phyloP scores from a whole-genome alignment of 2,113 vertebrate genomes.

The Delphinapterus leucas region DNA sequence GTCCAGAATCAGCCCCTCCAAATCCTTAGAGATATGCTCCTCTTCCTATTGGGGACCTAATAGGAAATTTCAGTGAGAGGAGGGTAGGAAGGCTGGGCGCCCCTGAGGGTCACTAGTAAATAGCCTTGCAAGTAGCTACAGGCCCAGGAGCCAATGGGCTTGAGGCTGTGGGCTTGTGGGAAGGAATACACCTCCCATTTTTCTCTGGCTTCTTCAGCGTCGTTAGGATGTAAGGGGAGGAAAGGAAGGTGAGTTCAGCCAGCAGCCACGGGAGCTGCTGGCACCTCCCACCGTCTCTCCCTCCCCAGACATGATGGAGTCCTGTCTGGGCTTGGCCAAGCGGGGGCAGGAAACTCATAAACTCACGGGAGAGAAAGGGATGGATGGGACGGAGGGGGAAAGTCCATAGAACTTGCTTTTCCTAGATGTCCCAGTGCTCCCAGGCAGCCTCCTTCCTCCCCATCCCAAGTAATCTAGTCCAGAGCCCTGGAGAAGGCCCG shows the following conservation, averaged over 20 bases:
- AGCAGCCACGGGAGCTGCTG: background rate
- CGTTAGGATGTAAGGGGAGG: background rate
- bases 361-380: background rate
- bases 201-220: background rate
- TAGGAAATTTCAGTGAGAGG: background rate
- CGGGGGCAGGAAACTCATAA: background rate
- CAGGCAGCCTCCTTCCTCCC: background rate
- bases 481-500: background rate
- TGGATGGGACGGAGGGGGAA: background rate
- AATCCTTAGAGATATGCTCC: background rate
- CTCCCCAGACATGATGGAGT: background rate
- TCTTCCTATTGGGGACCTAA: background rate
- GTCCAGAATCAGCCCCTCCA: background rate
- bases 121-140: background rate
- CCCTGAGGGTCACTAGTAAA: background rate
- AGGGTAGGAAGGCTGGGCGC: background rate
- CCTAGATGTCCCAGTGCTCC: background rate
- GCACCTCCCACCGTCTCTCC: background rate
- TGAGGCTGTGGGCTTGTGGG: background rate
- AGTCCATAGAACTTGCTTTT: background rate
- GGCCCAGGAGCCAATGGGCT: background rate
- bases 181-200: constrained; percentile 9
- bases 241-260: background rate
- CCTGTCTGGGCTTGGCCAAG: background rate
- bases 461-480: background rate